Evolutionary conservation across 2,113 vertebrate genomes (phyloP).

Genomic region (pig (Sus scrofa)): T2T-Sscrofa CM000813.6:127049001-127049500

Average conservation of each 20-base stretch:
- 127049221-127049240: background rate
- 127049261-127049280: background rate
- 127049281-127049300: background rate
- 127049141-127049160: too few species aligned
- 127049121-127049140: too few species aligned
- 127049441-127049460: background rate
- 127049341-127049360: background rate
- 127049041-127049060: too few species aligned
- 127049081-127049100: too few species aligned
- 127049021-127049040: too few species aligned
- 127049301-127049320: background rate
- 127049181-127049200: too few species aligned
- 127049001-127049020: too few species aligned
- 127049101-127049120: too few species aligned
- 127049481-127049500: background rate
- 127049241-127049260: background rate
- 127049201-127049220: too few species aligned
- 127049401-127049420: background rate
- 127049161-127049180: too few species aligned
- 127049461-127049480: background rate
- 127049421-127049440: background rate
- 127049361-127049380: background rate
- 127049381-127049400: background rate
- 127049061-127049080: too few species aligned
- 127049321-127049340: background rate